phyloP scores from a whole-genome alignment of 2,888 invertebrate genomes.

The Cheilosia grossa region DNA sequence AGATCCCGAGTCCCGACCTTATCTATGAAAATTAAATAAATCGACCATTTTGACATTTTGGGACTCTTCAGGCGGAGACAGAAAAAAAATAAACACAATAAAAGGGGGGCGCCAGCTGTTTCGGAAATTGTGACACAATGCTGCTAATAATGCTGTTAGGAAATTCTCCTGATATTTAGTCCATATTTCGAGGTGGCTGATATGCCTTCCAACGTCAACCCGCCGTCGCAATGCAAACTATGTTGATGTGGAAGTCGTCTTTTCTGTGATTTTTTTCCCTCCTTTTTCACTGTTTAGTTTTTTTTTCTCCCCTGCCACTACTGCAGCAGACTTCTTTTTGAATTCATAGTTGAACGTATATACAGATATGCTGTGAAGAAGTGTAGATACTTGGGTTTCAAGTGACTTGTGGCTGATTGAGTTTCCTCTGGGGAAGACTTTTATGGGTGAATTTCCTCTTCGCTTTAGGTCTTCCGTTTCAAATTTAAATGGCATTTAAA shows the following conservation, averaged over 20 bases:
- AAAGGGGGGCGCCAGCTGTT: constrained; percentile 38
- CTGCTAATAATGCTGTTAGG: constrained; percentile 67
- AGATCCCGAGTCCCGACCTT: constrained; percentile 69
- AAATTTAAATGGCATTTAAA: constrained; percentile 57
- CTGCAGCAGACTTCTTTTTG: constrained; percentile 19
- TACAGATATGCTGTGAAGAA: neutral
- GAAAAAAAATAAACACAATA: neutral
- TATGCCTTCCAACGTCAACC: neutral
- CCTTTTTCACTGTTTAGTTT: neutral
- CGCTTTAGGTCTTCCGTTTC: constrained; percentile 50
- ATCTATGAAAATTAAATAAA: constrained; percentile 80
- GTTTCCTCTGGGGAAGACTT: constrained; percentile 50
- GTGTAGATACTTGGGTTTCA: constrained; percentile 33
- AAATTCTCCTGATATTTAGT: constrained; percentile 52
- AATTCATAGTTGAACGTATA: constrained; percentile 7
- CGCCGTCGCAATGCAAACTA: neutral
- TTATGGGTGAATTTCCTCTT: constrained; percentile 48
- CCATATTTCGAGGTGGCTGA: constrained; percentile 22
- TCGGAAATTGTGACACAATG: constrained; percentile 70
- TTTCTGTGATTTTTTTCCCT: neutral
- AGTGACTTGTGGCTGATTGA: constrained; percentile 66
- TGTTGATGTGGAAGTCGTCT: constrained; percentile 20
- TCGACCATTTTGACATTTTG: constrained; percentile 81
- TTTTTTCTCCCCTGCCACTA: neutral
- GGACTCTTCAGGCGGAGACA: constrained; percentile 43